Percentiles rank a stretch among this genome's conserved stretches.
These are phyloP conservation scores for Chalcis sispes DNA, from an alignment of 2,888 invertebrate species.

Conservation along the genomic window DNA sequence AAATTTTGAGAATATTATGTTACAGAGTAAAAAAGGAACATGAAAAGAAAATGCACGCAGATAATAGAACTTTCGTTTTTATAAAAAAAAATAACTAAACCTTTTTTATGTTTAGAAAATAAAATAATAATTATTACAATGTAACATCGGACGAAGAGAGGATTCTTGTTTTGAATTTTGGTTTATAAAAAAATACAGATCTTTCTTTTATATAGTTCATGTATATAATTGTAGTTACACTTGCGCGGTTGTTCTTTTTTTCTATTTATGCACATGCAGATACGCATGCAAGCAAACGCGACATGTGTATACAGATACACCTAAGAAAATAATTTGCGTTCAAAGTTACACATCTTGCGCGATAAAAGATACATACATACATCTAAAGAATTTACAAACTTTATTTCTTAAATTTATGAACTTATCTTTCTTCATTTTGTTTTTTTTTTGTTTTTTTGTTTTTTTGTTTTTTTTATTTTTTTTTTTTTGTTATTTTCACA, in stretches of 20 bases:
- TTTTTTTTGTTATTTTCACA: not conserved
- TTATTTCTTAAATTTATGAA: no score
- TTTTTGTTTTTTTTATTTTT: slow-evolving; percentile 11
- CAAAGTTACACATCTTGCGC: slow-evolving; percentile 23
- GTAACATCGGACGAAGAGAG: slow-evolving; percentile 24
- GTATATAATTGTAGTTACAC: slow-evolving; percentile 18
- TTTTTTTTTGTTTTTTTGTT: slow-evolving; percentile 5
- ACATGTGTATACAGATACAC: slow-evolving; percentile 9
- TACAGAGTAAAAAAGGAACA: not conserved
- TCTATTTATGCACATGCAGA: slow-evolving; percentile 13
- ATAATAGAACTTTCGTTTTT: slow-evolving; percentile 16
- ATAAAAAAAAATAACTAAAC: slow-evolving; percentile 16
- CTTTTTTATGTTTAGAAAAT: slow-evolving; percentile 36
- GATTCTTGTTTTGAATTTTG: slow-evolving; percentile 22
- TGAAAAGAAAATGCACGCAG: slow-evolving; percentile 1
- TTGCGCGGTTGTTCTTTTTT: slow-evolving; percentile 11
- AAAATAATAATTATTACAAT: slow-evolving; percentile 38
- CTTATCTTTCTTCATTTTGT: no score
- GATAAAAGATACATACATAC: slow-evolving; percentile 31
- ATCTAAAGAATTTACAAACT: no score
- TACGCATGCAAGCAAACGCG: not conserved
- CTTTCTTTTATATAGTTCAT: slow-evolving; percentile 34
- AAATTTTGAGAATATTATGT: slow-evolving; percentile 6
- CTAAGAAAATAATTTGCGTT: slow-evolving; percentile 34
- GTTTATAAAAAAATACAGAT: slow-evolving; percentile 44